These are phyloP conservation scores for Hiodon tergisus DNA, from an alignment of 2,113 vertebrate genomes.

Conservation along the genomic window DNA sequence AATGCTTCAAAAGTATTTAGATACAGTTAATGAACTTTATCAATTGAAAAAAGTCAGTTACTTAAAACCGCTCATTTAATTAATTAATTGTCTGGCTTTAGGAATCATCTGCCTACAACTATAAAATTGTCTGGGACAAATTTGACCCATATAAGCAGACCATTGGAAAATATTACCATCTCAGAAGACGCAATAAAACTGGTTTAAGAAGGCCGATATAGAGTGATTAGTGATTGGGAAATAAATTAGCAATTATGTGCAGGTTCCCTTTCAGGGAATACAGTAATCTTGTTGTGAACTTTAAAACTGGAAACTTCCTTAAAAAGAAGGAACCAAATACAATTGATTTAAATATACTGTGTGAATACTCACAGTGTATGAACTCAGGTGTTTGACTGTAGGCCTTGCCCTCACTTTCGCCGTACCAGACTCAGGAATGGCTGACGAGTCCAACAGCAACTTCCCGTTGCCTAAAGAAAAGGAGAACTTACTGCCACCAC, in stretches of 20 bases:
- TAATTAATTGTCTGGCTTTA: too few relatives aligned
- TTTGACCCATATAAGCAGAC: too few relatives aligned
- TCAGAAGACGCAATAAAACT: too few relatives aligned
- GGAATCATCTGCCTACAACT: too few relatives aligned
- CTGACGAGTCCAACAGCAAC: constrained; percentile 40
- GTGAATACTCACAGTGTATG: constrained; percentile 46
- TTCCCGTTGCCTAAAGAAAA: constrained; percentile 50
- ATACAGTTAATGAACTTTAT: too few relatives aligned
- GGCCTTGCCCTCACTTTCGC: constrained; percentile 67
- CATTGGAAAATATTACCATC: too few relatives aligned
- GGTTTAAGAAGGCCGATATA: too few relatives aligned
- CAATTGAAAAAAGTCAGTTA: too few relatives aligned
- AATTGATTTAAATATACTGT: not conserved
- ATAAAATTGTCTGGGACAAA: too few relatives aligned
- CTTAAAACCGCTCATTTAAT: too few relatives aligned
- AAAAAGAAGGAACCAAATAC: not conserved
- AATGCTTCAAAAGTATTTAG: too few relatives aligned
- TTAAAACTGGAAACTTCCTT: not conserved
- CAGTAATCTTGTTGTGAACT: not conserved
- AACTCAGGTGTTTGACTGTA: constrained; percentile 59
- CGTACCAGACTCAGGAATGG: constrained; percentile 59
- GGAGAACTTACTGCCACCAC: not conserved
- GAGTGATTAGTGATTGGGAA: too few relatives aligned
- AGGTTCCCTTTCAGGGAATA: not conserved
- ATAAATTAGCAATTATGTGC: not conserved